Evolutionary conservation across 2,888 invertebrate genomes (phyloP).

Genomic region (Agrochola circellaris): DNA sequence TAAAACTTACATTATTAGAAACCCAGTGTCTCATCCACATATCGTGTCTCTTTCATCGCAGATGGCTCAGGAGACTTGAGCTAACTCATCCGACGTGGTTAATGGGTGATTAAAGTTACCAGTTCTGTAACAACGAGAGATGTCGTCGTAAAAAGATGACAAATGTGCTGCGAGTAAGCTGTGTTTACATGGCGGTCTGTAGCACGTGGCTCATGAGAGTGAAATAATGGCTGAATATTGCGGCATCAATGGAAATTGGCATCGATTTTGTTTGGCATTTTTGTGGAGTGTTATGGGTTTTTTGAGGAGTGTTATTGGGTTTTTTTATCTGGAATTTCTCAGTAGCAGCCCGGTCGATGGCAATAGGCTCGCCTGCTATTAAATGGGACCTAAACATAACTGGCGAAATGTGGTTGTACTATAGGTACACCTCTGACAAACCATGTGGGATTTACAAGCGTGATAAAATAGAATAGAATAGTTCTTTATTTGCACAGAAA

Average conservation of each 20-base stretch:
- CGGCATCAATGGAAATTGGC: neutral
- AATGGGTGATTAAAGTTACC: constrained; percentile 56
- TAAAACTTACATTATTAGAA: constrained; percentile 30
- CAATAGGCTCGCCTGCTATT: too few species aligned
- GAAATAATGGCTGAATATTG: neutral
- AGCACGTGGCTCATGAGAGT: constrained; percentile 8
- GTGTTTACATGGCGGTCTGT: constrained; percentile 16
- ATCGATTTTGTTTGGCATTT: neutral
- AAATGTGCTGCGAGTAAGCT: constrained; percentile 44
- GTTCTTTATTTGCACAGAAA: too few species aligned
- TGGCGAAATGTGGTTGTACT: too few species aligned
- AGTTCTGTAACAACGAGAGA: constrained; percentile 47
- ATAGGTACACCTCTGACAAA: too few species aligned
- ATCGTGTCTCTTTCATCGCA: constrained; percentile 28
- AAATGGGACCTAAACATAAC: too few species aligned
- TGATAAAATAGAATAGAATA: too few species aligned
- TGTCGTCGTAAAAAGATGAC: constrained; percentile 60
- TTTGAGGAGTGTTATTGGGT: too few species aligned
- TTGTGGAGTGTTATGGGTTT: too few species aligned
- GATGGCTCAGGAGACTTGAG: constrained; percentile 39
- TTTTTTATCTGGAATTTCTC: too few species aligned
- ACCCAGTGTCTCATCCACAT: constrained; percentile 20
- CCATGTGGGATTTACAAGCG: too few species aligned
- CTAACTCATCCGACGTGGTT: constrained; percentile 44
- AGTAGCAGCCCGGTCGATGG: too few species aligned